Evolutionary conservation across 30 jellyfish, hydroid and myxozoan species (phyloP).

Genomic region (Nemopilema nomurai): DNA sequence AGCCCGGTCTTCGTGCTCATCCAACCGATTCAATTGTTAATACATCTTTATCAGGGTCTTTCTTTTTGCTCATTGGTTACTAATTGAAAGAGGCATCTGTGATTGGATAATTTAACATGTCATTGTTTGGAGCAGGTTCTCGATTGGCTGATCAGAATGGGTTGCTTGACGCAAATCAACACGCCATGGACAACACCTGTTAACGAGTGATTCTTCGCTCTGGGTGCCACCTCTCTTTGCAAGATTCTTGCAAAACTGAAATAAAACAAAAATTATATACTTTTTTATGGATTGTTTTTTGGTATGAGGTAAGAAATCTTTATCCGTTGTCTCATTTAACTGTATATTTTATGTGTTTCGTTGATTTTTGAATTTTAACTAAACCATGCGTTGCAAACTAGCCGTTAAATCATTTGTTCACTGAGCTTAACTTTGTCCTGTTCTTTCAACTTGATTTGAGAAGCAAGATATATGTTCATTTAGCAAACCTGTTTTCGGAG

Average conservation of each 20-base stretch:
- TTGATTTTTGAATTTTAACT: neutral
- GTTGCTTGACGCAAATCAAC: constrained; percentile 41
- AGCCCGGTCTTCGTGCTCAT: constrained; percentile 15
- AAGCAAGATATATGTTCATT: no score
- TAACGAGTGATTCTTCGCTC: constrained; percentile 44
- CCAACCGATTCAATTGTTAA: constrained; percentile 42
- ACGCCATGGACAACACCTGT: constrained; percentile 62
- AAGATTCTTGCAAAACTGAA: constrained; percentile 24
- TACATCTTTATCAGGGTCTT: neutral
- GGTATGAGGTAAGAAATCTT: constrained; percentile 44
- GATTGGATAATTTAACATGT: constrained; percentile 17
- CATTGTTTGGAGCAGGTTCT: constrained; percentile 21
- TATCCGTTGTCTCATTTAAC: neutral
- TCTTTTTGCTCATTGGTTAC: constrained; percentile 27
- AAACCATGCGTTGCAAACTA: no score
- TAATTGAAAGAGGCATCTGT: neutral
- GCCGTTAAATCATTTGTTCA: no score
- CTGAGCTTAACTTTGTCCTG: no score
- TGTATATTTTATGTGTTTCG: neutral
- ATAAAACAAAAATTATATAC: neutral
- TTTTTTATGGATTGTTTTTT: constrained; percentile 23
- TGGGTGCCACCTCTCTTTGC: constrained; percentile 11
- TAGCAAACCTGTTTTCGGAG: no score
- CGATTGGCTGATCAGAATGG: constrained; percentile 39
- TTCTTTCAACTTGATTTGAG: no score